phyloP scores from a whole-genome alignment of 2,113 vertebrate species.

The Toxotes chatareus region DNA sequence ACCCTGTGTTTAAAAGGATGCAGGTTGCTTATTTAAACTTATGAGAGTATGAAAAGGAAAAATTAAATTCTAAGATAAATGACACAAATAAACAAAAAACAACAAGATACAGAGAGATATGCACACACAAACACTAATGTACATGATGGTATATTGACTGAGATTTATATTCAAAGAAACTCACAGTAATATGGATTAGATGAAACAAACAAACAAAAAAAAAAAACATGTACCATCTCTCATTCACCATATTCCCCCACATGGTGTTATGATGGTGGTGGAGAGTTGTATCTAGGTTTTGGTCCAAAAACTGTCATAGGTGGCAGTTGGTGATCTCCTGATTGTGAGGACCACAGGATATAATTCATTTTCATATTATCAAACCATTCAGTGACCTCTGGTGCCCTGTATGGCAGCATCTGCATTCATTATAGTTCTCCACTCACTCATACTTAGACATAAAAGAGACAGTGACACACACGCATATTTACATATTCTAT shows the following conservation, averaged over 20 bases:
- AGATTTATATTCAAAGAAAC: too few relatives aligned
- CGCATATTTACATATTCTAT: not conserved
- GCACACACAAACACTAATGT: not conserved
- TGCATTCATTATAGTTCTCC: not conserved
- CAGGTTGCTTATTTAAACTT: conserved; percentile 13
- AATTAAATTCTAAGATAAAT: not conserved
- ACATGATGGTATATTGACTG: not conserved
- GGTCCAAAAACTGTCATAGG: too few relatives aligned
- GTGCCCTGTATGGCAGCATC: not conserved
- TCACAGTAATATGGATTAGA: too few relatives aligned
- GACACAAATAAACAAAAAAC: not conserved
- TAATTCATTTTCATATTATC: not conserved
- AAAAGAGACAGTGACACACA: not conserved
- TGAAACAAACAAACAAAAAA: too few relatives aligned
- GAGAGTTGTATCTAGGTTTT: too few relatives aligned
- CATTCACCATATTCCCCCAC: too few relatives aligned
- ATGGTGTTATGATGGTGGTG: too few relatives aligned
- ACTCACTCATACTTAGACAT: not conserved
- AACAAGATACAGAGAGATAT: not conserved
- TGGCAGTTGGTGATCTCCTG: not conserved
- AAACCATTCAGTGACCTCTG: not conserved
- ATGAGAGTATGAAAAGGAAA: not conserved
- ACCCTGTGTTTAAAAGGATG: conserved; percentile 26
- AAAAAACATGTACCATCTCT: too few relatives aligned
- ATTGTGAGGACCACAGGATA: not conserved